Evolutionary conservation across 2,888 invertebrate genomes (phyloP), one percentile per base, ranked within the genome.

Genomic region (Salpingus planirostris): DNA sequence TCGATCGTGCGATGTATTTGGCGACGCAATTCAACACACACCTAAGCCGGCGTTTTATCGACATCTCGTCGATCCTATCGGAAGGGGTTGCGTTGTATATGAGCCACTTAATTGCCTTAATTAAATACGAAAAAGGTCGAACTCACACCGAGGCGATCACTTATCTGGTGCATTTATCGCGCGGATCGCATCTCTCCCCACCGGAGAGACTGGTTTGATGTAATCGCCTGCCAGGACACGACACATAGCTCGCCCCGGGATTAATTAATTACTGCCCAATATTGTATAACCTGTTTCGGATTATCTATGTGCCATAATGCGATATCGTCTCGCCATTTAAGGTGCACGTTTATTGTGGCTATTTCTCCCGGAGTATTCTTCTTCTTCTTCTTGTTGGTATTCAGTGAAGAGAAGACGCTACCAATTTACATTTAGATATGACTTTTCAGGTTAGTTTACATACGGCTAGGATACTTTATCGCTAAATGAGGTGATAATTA

Each of bases 91-190:
- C 47, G 60, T 59, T 57, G 59, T 60, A 56, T 59, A 60, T 61
- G 60, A 54, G 58, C 55, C 58, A 53, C 57, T 62, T 62, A 62
- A 62, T 62, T 62, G 60, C 59, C 54, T 62, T 61, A 61, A 62
- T 62, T 61, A 62, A 60, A 59, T 58, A 62, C 59, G 54, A 57
- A 56, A 58, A 60, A 60, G 59, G 57, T 59, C 57, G 59, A 57
- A 60, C 57, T 55, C 55, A 50, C 56, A 54, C 50, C 55, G 51
- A 49, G 54, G 49, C 47, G 54, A 59, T 59, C 56, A 55, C 49
- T 60, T 58, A 60, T 59, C 59, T 54, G 43, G 49, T 47, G 49
- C 52, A 50, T 52, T 58, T 57, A 59, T 59, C 59, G 52, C n/a
- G n/a, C 24, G 24, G 57, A 59, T 59, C 51, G 52, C 50, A 59